Percentiles rank a stretch among this genome's conserved stretches.
Evolutionary conservation across 2,888 invertebrate species (phyloP).

Genomic region (Rhingia rostrata): DNA sequence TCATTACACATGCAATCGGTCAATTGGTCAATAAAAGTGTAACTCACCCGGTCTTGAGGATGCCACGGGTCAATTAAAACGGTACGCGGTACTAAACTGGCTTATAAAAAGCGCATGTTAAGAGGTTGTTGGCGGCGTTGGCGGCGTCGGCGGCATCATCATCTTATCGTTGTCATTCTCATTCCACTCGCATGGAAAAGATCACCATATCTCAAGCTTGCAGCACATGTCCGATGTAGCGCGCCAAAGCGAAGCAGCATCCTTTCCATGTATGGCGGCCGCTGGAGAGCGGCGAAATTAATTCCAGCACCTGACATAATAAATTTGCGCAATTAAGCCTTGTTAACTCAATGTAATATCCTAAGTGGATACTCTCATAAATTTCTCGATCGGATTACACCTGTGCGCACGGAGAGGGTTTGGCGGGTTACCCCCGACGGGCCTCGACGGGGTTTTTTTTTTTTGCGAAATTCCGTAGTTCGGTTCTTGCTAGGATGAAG

Average conservation of each 20-base stretch:
- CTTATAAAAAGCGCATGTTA: conserved; percentile 4
- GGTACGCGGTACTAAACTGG: conserved; percentile 3
- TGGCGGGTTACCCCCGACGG: not conserved
- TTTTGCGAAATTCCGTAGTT: conserved; percentile 45
- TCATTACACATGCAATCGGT: conserved; percentile 67
- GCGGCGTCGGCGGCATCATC: conserved; percentile 34
- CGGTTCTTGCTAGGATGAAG: conserved; percentile 48
- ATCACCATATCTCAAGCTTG: conserved; percentile 47
- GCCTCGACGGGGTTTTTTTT: conserved; percentile 8
- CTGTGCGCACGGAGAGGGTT: conserved; percentile 53
- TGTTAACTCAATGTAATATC: conserved; percentile 75
- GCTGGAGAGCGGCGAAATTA: conserved; percentile 63
- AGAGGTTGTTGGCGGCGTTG: conserved; percentile 28
- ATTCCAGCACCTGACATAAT: conserved; percentile 76
- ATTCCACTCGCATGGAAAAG: conserved; percentile 19
- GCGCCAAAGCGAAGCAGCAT: conserved; percentile 31
- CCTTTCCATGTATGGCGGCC: conserved; percentile 53
- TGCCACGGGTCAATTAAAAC: conserved; percentile 62
- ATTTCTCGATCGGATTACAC: conserved; percentile 73
- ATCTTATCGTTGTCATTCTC: not conserved
- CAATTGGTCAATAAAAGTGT: conserved; percentile 69
- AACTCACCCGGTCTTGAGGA: conserved; percentile 28
- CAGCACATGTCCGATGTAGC: conserved; percentile 26
- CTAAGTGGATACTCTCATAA: conserved; percentile 74
- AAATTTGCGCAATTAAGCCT: conserved; percentile 76